phyloP scores from a whole-genome alignment of 2,888 invertebrate genomes.

The Drosophila maculinotata region DNA sequence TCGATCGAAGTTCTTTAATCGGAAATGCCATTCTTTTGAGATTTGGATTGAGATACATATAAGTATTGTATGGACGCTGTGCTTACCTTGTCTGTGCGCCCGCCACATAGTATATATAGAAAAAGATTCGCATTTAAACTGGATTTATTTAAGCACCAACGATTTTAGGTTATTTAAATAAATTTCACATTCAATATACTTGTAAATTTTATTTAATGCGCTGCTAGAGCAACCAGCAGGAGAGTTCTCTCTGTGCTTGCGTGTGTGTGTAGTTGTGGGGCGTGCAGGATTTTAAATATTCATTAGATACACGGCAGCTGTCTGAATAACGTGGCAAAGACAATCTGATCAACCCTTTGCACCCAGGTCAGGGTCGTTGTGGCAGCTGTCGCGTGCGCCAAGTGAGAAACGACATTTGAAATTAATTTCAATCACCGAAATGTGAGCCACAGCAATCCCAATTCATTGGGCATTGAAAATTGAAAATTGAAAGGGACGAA shows the following conservation, averaged over 20 bases:
- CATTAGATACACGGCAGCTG: conserved; percentile 63
- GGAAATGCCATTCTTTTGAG: conserved; percentile 6
- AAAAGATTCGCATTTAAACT: conserved; percentile 39
- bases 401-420: conserved; percentile 70
- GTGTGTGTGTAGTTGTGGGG: conserved; percentile 33
- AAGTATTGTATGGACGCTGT: conserved; percentile 10
- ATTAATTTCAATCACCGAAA: conserved; percentile 79
- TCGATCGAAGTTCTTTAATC: not conserved
- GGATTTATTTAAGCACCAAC: conserved; percentile 51
- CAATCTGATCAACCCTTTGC: conserved; percentile 41
- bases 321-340: conserved; percentile 39
- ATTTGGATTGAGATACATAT: conserved; percentile 21
- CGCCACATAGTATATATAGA: conserved; percentile 9
- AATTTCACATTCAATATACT: conserved; percentile 68
- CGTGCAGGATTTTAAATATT: conserved; percentile 75
- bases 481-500: conserved; percentile 65
- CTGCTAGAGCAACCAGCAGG: conserved; percentile 52
- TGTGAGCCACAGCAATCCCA: conserved; percentile 47
- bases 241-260: conserved; percentile 17
- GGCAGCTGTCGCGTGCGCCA: conserved; percentile 15
- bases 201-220: conserved; percentile 69
- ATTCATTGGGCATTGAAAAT: conserved; percentile 47
- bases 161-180: conserved; percentile 65
- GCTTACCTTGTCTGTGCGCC: conserved; percentile 18
- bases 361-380: conserved; percentile 54